Percentiles rank a stretch among this genome's conserved stretches.
Evolutionary conservation across 2,888 invertebrate species (phyloP).

Genomic region (Emesis russula): DNA sequence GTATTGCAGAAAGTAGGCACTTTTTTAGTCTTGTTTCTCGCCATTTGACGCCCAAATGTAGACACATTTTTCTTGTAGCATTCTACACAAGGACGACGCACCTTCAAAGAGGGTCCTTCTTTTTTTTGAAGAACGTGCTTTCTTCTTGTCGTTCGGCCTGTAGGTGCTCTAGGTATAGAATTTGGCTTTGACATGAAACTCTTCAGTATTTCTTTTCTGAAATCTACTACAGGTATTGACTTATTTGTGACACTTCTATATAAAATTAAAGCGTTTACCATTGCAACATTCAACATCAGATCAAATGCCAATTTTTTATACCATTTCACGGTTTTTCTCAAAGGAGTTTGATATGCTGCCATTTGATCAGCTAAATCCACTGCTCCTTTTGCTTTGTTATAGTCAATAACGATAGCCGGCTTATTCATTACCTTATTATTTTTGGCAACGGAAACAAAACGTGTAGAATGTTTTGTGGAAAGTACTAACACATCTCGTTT

Average conservation of each 20-base stretch:
- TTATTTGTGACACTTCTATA: conserved; percentile 79
- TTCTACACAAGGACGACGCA: conserved; percentile 75
- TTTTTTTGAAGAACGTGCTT: conserved; percentile 71
- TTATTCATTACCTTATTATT: conserved; percentile 41
- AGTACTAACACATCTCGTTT: conserved; percentile 75
- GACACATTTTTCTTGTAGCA: conserved; percentile 82
- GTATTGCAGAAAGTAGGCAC: conserved; percentile 81
- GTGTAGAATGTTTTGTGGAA: conserved; percentile 71
- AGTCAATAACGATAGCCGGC: conserved; percentile 81
- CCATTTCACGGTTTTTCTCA: conserved; percentile 83
- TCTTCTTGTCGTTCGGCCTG: conserved; percentile 58
- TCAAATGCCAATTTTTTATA: conserved; percentile 84
- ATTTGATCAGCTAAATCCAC: conserved; percentile 85
- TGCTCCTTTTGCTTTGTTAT: conserved; percentile 82
- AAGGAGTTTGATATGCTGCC: conserved; percentile 82
- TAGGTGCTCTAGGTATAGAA: conserved; percentile 52
- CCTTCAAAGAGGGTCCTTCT: conserved; percentile 41
- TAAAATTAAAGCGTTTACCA: conserved; percentile 70
- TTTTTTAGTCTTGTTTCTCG: conserved; percentile 88
- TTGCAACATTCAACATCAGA: conserved; percentile 79
- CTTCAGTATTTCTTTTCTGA: conserved; percentile 70
- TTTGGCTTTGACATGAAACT: conserved; percentile 47
- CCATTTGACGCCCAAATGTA: conserved; percentile 76
- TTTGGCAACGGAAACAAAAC: conserved; percentile 55
- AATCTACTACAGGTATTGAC: conserved; percentile 63